These are phyloP conservation scores for Polietes domitor DNA, from an alignment of 2,888 invertebrate species.

Conservation along the genomic window DNA sequence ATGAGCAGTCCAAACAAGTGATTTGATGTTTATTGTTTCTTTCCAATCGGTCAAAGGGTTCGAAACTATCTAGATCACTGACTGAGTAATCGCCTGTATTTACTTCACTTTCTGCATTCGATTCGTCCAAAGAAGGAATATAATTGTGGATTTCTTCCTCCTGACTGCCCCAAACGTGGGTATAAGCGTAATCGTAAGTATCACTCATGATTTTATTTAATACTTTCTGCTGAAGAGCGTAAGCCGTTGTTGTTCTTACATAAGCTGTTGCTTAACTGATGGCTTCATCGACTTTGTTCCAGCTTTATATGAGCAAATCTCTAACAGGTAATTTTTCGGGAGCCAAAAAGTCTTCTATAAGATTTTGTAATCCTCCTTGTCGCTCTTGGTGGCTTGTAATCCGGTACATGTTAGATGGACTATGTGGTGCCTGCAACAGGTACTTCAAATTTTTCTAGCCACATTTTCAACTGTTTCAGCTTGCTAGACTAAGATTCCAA, in stretches of 20 bases:
- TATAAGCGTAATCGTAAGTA: constrained; percentile 24
- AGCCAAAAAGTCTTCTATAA: no score
- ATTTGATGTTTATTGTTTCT: background rate
- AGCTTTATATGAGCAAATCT: background rate
- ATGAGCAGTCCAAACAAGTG: constrained; percentile 14
- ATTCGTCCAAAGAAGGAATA: background rate
- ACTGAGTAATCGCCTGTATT: background rate
- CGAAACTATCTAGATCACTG: constrained; percentile 18
- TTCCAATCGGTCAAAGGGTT: constrained; percentile 6
- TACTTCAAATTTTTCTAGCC: no score
- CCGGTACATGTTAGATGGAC: no score
- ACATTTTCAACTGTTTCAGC: no score
- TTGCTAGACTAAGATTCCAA: no score
- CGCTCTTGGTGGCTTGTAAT: no score
- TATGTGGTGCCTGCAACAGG: no score
- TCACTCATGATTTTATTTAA: background rate
- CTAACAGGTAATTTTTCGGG: no score
- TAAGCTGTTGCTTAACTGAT: constrained; percentile 10
- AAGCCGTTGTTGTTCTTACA: constrained; percentile 12
- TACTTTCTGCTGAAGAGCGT: background rate
- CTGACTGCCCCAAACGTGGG: background rate
- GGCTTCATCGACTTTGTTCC: background rate
- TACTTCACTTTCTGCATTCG: background rate
- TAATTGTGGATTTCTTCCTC: background rate
- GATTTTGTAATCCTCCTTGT: no score